phyloP scores from a whole-genome alignment of 2,113 vertebrate species.

The Mesembrinibis cayennensis region DNA sequence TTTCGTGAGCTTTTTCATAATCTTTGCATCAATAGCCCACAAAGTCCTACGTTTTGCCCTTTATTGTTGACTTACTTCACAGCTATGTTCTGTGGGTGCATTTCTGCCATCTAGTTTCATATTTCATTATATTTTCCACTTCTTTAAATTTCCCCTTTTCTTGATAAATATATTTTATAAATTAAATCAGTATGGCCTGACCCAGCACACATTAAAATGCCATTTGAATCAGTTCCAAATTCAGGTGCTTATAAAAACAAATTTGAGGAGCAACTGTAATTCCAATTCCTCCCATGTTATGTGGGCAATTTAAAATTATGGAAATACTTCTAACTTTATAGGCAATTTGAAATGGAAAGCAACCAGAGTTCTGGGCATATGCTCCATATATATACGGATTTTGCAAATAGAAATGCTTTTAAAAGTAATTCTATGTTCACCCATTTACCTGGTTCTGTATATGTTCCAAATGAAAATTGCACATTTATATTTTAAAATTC shows the following conservation, averaged over 20 bases:
- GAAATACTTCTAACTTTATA: conserved; percentile 70
- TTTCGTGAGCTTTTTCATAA: not conserved
- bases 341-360: conserved; percentile 69
- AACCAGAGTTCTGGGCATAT: conserved; percentile 16
- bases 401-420: conserved; percentile 53
- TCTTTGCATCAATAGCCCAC: not conserved
- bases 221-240: conserved; percentile 54
- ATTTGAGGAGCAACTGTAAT: conserved; percentile 42
- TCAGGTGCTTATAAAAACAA: conserved; percentile 74
- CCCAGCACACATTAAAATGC: conserved; percentile 16
- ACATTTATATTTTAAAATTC: conserved; percentile 57
- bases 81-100: not conserved
- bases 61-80: not conserved
- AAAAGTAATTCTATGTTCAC: conserved; percentile 64
- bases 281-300: conserved; percentile 57
- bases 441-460: conserved; percentile 48
- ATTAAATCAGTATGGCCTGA: conserved; percentile 55
- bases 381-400: conserved; percentile 33
- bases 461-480: conserved; percentile 58
- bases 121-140: not conserved
- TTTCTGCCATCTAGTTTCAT: not conserved
- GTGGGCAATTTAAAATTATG: conserved; percentile 63
- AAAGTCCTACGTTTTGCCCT: not conserved
- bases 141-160: conserved; percentile 17
- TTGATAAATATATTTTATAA: conserved; percentile 27